Conservation (phyloP, 30 jellyfish, hydroid and myxozoan genomes). For the Turritopsis dohrnii region DNA sequence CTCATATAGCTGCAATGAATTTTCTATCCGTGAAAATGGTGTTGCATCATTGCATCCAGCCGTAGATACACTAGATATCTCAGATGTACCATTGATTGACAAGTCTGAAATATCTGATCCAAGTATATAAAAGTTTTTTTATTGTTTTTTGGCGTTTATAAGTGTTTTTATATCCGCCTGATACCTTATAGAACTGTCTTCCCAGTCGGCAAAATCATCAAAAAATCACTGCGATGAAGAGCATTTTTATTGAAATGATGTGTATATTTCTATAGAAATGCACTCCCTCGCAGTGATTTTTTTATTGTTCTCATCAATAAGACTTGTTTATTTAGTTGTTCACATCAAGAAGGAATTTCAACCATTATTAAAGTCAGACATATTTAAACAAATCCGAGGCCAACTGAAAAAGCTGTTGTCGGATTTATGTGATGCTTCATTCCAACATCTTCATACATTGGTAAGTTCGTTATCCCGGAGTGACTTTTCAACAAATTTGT, state of each 20-base stretch:
- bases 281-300: too few relatives aligned
- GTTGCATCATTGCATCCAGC: slow-evolving; percentile 58
- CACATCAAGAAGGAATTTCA: background rate
- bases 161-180: too few relatives aligned
- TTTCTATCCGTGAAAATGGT: slow-evolving; percentile 57
- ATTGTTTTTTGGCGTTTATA: too few relatives aligned
- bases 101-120: slow-evolving; percentile 1
- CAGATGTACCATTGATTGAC: slow-evolving; percentile 6
- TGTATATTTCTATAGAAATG: too few relatives aligned
- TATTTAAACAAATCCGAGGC: background rate
- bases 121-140: slow-evolving; percentile 7
- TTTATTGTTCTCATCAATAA: background rate
- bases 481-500: background rate
- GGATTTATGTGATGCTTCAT: background rate
- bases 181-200: too few relatives aligned
- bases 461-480: background rate
- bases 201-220: too few relatives aligned
- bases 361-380: slow-evolving; percentile 19
- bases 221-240: too few relatives aligned
- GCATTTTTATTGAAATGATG: too few relatives aligned
- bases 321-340: slow-evolving; percentile 5
- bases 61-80: slow-evolving; percentile 53
- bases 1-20: slow-evolving; percentile 74
- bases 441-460: slow-evolving; percentile 14
- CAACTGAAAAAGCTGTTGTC: background rate